Conservation (phyloP, 1,140 invertebrate species). For the Brachionus sp. region DNA sequence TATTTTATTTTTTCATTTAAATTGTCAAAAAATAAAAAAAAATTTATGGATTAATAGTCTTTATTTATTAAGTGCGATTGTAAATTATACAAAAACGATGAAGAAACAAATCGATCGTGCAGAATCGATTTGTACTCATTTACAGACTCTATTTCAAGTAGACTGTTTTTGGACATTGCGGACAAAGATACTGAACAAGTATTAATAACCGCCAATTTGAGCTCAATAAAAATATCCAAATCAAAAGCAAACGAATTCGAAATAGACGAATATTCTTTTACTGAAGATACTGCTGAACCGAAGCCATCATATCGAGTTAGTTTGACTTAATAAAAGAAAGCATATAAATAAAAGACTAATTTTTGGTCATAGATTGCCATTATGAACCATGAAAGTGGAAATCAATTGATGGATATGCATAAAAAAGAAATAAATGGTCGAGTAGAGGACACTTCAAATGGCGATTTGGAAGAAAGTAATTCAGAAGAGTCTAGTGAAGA, state of each 20-base stretch:
- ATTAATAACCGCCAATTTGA: background rate
- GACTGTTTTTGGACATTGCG: slow-evolving; percentile 7
- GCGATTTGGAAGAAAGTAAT: background rate
- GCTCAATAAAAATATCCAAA: background rate
- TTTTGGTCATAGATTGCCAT: background rate
- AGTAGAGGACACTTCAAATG: background rate
- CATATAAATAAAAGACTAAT: background rate
- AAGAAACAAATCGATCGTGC: background rate
- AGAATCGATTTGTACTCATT: slow-evolving; percentile 13
- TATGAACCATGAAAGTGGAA: background rate
- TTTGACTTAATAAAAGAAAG: background rate
- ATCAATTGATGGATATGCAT: background rate
- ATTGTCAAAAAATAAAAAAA: background rate
- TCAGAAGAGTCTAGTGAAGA: background rate
- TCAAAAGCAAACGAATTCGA: slow-evolving; percentile 6
- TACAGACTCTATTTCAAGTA: background rate
- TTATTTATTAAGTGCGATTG: background rate
- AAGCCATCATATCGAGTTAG: background rate
- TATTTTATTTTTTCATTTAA: background rate
- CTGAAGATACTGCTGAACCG: background rate
- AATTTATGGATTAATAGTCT: too few relatives aligned
- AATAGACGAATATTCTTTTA: slow-evolving; percentile 9
- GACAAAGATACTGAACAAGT: background rate
- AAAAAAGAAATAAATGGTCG: background rate
- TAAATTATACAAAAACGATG: slow-evolving; percentile 4